Evolutionary conservation across 2,113 vertebrate genomes (phyloP).

Genomic region (Platichthys stellatus): DNA sequence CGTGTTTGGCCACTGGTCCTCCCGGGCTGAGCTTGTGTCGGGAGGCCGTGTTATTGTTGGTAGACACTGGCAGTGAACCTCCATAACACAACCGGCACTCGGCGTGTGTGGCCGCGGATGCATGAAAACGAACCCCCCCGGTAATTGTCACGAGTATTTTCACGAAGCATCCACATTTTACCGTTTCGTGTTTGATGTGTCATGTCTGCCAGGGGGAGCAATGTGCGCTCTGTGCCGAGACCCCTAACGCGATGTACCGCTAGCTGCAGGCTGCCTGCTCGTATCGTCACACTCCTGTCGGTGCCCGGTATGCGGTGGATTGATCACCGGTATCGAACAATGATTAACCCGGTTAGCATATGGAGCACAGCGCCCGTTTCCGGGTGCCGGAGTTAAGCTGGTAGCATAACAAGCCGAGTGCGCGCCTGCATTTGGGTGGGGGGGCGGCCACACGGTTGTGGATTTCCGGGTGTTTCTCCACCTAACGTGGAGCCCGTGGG

Average conservation of each 20-base stretch:
- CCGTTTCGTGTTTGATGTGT: slow-evolving; percentile 57
- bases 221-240: slow-evolving; percentile 40
- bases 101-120: slow-evolving; percentile 12
- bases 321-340: slow-evolving; percentile 65
- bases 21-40: slow-evolving; percentile 55
- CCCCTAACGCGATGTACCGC: slow-evolving; percentile 35
- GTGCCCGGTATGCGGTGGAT: slow-evolving; percentile 67
- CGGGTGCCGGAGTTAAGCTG: slow-evolving; percentile 47
- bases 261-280: slow-evolving; percentile 63
- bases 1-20: slow-evolving; percentile 51
- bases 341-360: slow-evolving; percentile 62
- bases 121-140: not conserved
- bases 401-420: slow-evolving; percentile 45
- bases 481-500: slow-evolving; percentile 11
- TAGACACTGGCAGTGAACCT: slow-evolving; percentile 59
- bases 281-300: slow-evolving; percentile 75
- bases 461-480: slow-evolving; percentile 78
- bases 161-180: not conserved
- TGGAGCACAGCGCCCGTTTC: slow-evolving; percentile 56
- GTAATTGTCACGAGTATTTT: not conserved
- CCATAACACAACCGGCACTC: slow-evolving; percentile 32
- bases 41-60: slow-evolving; percentile 83
- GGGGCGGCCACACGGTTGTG: slow-evolving; percentile 45
- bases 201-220: slow-evolving; percentile 48
- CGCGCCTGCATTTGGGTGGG: slow-evolving; percentile 27